Evolutionary conservation across 2,888 invertebrate species (phyloP), one percentile per base, ranked within the genome.

Genomic region (Apotomis capreana): DNA sequence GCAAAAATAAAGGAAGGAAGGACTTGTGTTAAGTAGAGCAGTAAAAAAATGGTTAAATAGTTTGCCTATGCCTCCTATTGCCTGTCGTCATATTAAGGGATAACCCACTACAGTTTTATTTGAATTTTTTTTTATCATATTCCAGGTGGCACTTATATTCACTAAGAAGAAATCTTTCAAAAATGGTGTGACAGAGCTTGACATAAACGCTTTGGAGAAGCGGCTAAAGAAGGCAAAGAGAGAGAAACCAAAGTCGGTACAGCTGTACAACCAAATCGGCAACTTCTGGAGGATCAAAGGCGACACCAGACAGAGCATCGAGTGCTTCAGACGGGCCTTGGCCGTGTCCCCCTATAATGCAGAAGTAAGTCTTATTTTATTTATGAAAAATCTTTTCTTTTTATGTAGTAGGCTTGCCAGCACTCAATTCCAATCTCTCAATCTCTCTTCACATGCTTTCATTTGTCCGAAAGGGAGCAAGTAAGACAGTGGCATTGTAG

Each of bases 231-330:
- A 96, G 85, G 96, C 96, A 10, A 97, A 97, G 86, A 94, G 95
- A 81, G 97, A 97, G 93, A 97, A 97, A 89, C 97, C 97, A 73
- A 96, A 96, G 82, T 96, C 97, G 68, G 96, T 97, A 37, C 96
- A 97, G 83, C 93, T 97, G 64, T 97, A 97, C 87, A 98, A 97
- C 87, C 97, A 98, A 88, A 97, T 98, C 82, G 98, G 98, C 2
- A 98, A 98, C 89, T 98, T 97, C 88, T 98, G 97, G 97, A 94
- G 97, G 76, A 96, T 98, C 78, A 97, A 97, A 87, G 98, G 98
- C 4, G 96, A 98, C 84, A 97, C 97, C 5, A 94, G 96, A 82
- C 95, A 96, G 83, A 97, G 97, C 0, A 97, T 98, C 75, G 98
- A 98, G 88, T 98, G 98, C 87, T 98, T 98, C 89, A 94, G 98